Percentiles rank a stretch among this genome's conserved stretches.
Evolutionary conservation across 2,888 invertebrate species (phyloP).

Genomic region (Hoplodrina blanda): DNA sequence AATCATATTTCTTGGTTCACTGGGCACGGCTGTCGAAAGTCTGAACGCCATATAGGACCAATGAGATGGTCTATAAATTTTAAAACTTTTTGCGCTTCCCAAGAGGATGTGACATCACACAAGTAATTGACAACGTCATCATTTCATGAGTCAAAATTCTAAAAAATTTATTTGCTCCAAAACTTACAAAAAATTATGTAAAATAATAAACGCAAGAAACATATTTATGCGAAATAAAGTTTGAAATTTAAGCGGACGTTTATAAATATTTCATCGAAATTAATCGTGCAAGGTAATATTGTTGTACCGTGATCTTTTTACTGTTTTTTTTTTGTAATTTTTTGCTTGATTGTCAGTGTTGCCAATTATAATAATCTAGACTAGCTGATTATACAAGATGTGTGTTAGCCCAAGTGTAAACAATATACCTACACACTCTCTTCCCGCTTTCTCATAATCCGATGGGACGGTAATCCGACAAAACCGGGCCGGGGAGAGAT

Average conservation of each 20-base stretch:
- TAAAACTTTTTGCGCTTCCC: background rate
- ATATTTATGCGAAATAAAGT: slow-evolving; percentile 1
- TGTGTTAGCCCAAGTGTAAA: too few species aligned
- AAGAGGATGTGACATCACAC: background rate
- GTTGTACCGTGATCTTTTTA: background rate
- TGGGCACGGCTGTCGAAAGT: too few species aligned
- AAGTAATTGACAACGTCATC: slow-evolving; percentile 27
- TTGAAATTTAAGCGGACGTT: background rate
- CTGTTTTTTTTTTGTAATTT: slow-evolving; percentile 1
- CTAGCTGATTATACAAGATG: too few species aligned
- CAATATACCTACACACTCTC: too few species aligned
- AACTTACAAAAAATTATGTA: slow-evolving; percentile 38
- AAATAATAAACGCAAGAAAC: slow-evolving; percentile 36
- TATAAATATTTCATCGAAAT: slow-evolving; percentile 9
- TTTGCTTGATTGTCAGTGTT: background rate
- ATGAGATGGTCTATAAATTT: too few species aligned
- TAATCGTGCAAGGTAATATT: slow-evolving; percentile 18
- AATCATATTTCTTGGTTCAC: too few species aligned
- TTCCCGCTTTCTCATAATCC: too few species aligned
- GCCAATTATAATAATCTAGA: too few species aligned
- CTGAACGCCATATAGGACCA: too few species aligned
- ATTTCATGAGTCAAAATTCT: slow-evolving; percentile 46
- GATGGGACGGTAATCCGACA: too few species aligned
- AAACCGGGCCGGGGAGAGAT: too few species aligned
- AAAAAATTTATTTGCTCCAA: slow-evolving; percentile 10